These are phyloP conservation scores for Pseudomyrmex sp. DNA, from an alignment of 1,140 invertebrate species.

Conservation along the genomic window DNA sequence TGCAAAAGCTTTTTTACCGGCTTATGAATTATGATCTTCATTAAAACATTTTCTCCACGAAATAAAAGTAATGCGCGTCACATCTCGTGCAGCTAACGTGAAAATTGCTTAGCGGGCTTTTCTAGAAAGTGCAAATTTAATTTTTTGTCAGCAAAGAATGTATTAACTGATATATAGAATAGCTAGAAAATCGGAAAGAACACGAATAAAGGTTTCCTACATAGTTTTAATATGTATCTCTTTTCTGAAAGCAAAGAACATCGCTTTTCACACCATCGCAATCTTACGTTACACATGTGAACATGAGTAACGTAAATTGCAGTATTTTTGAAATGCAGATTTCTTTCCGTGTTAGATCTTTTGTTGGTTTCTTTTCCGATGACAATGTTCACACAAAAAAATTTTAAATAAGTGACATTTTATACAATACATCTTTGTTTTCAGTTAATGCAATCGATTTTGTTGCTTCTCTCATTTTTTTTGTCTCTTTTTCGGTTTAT, in stretches of 20 bases:
- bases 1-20: conserved; percentile 23
- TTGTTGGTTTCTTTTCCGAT: background rate
- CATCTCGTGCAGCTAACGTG: conserved; percentile 49
- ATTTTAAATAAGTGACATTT: background rate
- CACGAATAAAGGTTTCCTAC: conserved; percentile 75
- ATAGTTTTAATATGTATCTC: conserved; percentile 73
- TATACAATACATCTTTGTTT: background rate
- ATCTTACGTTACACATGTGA: background rate
- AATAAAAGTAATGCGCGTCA: conserved; percentile 26
- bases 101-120: conserved; percentile 65
- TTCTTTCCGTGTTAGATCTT: background rate
- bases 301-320: background rate
- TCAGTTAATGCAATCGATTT: background rate
- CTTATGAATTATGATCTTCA: conserved; percentile 24
- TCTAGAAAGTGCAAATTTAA: conserved; percentile 66
- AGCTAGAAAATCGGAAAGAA: conserved; percentile 68
- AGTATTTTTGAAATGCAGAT: conserved; percentile 1
- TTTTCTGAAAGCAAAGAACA: conserved; percentile 47
- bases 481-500: background rate
- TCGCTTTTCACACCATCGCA: background rate
- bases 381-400: background rate
- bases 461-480: background rate
- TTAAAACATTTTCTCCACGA: conserved; percentile 54
- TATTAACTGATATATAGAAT: conserved; percentile 68
- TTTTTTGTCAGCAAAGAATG: conserved; percentile 67